These are phyloP conservation scores for Pseudomugil gertrudae DNA, from an alignment of 2,797 vertebrate species.

Conservation along the genomic window DNA sequence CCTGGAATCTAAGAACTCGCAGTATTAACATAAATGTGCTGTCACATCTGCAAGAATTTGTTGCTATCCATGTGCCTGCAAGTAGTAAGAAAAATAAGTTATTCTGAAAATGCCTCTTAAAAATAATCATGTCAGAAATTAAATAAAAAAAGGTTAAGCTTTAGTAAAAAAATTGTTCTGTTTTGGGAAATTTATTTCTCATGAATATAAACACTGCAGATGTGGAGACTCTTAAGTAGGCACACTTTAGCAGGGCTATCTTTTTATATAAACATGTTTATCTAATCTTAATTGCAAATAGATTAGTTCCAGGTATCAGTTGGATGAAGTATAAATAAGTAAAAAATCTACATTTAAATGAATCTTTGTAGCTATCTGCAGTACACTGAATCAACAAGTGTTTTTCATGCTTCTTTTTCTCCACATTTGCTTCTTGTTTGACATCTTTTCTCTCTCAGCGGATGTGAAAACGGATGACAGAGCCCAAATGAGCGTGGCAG, in stretches of 20 bases:
- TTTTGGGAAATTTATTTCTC: not conserved
- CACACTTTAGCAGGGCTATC: too few species aligned
- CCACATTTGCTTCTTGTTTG: conserved; percentile 12
- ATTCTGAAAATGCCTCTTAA: not conserved
- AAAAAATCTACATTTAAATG: not conserved
- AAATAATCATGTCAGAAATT: not conserved
- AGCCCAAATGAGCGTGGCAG: conserved; percentile 86
- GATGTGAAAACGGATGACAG: conserved; percentile 84
- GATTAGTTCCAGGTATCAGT: not conserved
- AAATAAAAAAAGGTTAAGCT: not conserved
- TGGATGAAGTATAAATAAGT: not conserved
- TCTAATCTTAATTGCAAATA: not conserved
- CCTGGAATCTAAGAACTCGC: not conserved
- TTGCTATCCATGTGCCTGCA: too few species aligned
- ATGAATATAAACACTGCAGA: not conserved
- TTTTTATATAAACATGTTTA: not conserved
- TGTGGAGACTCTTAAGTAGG: too few species aligned
- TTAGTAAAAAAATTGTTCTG: not conserved
- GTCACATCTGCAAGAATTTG: not conserved
- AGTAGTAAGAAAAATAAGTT: not conserved
- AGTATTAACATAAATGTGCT: not conserved
- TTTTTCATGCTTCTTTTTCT: not conserved
- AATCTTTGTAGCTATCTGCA: not conserved
- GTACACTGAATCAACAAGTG: not conserved
- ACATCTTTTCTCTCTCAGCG: conserved; percentile 57